These are phyloP conservation scores for Trachelipus rathkii DNA, from an alignment of 1,140 invertebrate species.

Conservation along the genomic window DNA sequence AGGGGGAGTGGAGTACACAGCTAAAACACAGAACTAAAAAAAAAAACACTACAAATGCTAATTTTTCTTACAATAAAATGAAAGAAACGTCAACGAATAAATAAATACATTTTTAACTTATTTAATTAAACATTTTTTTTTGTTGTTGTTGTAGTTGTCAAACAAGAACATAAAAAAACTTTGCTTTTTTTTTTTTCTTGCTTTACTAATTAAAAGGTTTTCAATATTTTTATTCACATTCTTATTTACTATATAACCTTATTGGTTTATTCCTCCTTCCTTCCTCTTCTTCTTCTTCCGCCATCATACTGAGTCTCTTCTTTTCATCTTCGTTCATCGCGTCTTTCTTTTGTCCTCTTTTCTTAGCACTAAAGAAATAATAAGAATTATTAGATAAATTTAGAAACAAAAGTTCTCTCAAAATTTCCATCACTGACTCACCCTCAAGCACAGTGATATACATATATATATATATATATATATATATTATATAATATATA, in stretches of 20 bases:
- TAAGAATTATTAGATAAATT: neutral
- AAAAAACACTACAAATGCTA: no score
- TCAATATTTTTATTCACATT: neutral
- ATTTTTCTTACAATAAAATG: no score
- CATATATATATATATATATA: neutral
- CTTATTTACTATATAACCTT: constrained; percentile 27
- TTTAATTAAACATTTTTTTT: no score
- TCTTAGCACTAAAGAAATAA: constrained; percentile 16
- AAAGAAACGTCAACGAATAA: no score
- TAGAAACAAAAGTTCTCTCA: neutral
- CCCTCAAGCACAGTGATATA: neutral
- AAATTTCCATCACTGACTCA: neutral
- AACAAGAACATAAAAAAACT: no score
- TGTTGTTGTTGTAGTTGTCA: no score
- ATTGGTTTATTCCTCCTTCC: constrained; percentile 29
- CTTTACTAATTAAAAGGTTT: no score
- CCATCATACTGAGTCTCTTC: constrained; percentile 31
- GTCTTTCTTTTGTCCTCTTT: constrained; percentile 27
- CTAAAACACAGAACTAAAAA: no score
- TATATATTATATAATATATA: neutral
- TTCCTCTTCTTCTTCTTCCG: constrained; percentile 30
- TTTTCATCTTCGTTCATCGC: constrained; percentile 22
- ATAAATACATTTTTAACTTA: no score
- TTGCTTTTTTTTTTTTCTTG: no score
- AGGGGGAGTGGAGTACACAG: no score